Base-by-base conservation (phyloP, 2,797 vertebrate genomes). In the Kryptolebias ocellatus region DNA sequence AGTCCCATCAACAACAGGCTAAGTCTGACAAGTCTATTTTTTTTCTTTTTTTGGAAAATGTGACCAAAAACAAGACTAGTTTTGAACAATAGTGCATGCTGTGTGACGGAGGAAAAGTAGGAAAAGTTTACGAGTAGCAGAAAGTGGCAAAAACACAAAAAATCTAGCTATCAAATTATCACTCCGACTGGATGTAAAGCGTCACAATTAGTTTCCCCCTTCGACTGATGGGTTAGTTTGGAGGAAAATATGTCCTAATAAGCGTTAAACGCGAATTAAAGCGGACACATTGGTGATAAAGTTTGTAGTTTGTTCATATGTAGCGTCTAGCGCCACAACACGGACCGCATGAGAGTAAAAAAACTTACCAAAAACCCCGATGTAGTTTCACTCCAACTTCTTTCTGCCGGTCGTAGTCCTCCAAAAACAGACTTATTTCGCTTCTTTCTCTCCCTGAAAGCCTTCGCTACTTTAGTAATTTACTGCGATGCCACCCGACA, bases 401-500 rank as follows among this genome's bases (percentile, higher is more conserved):
- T 81, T 72, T 67, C 67, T 45, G 54, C 6, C 65, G 60, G 68
- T 85, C 87, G 85, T 74, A 91, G 80, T 91, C 84, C 87, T 51
- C 16, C 42, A 17, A 20, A 53, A 67, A 67, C 63, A 69, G 60
- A 67, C 44, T 14, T 11, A 50, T 83, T 71, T 47, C 12, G 18
- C 63, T 73, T 85, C 60, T 72, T 62, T 80, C 86, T 75, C 42
- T 16, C 83, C 58, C 70, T 64, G 80, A 70, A 89, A 91, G 85
- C 76, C 71, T 42, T 87, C 79, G 74, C 90, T 76, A 90, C 86
- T 90, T 88, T 81, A 73, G 83, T 92, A 90, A 94, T 93, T 94
- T 92, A 94, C 93, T 93, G 90, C 92, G 84, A 90, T 92, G 89
- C 88, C 89, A 90, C 89, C 39, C 93, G 93, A 94, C 93, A 94